These are phyloP conservation scores for Monochamus saltuarius DNA, from an alignment of 1,140 invertebrate species.

Conservation along the genomic window DNA sequence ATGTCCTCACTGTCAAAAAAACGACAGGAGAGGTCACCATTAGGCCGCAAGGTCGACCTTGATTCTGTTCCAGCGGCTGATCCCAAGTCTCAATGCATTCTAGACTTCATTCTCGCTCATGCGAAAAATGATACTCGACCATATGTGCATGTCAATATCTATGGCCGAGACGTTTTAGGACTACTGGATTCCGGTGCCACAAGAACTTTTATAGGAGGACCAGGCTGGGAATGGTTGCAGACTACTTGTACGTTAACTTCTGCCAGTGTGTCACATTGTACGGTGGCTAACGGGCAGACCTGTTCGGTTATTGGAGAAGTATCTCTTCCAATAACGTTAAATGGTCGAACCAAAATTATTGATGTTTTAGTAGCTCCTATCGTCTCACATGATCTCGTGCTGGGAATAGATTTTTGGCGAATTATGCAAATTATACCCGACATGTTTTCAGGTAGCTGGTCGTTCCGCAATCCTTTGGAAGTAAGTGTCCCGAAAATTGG, in stretches of 20 bases:
- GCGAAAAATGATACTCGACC: background rate
- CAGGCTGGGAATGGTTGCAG: constrained; percentile 4
- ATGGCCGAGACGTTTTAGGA: constrained; percentile 9
- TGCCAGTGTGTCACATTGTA: constrained; percentile 1
- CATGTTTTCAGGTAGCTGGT: constrained; percentile 13
- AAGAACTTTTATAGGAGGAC: background rate
- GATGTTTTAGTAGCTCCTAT: constrained; percentile 15
- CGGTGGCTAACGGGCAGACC: constrained; percentile 21
- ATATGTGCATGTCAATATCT: constrained; percentile 19
- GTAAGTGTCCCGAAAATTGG: background rate
- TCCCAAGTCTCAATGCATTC: background rate
- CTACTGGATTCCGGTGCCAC: constrained; percentile 16
- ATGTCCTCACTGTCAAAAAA: background rate
- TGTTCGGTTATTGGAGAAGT: constrained; percentile 10
- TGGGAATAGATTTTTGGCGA: constrained; percentile 31
- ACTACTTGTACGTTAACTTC: background rate
- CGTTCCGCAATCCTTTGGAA: background rate
- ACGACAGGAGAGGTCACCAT: background rate
- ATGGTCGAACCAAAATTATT: constrained; percentile 12
- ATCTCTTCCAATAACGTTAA: constrained; percentile 12
- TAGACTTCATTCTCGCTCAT: constrained; percentile 16
- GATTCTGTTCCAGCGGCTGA: background rate
- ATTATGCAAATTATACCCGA: constrained; percentile 22
- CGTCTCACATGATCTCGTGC: constrained; percentile 12
- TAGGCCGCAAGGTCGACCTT: background rate